Evolutionary conservation across 2,797 vertebrate species (phyloP).

Genomic region (Champsocephalus gunnari): DNA sequence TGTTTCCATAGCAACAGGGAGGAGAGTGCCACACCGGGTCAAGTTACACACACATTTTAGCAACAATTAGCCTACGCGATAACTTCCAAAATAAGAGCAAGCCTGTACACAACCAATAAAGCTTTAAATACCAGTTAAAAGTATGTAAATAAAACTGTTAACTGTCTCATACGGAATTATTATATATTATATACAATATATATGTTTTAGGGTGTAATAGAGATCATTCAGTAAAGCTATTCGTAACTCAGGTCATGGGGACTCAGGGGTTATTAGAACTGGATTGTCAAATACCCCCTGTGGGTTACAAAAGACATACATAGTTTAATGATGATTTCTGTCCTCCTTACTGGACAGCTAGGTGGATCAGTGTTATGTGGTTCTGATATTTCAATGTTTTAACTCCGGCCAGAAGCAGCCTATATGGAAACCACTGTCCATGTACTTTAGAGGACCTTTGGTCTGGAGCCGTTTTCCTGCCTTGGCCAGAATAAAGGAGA

Average conservation of each 20-base stretch:
- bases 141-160: neutral
- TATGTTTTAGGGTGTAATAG: neutral
- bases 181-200: neutral
- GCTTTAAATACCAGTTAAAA: neutral
- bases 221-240: neutral
- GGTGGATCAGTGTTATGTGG: neutral
- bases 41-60: neutral
- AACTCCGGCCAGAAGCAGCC: too few relatives aligned
- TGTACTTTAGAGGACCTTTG: too few relatives aligned
- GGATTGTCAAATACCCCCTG: neutral
- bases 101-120: neutral
- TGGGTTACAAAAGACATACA: neutral
- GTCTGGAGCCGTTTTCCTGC: too few relatives aligned
- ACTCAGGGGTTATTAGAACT: constrained; percentile 12
- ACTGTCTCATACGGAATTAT: neutral
- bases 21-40: constrained; percentile 30
- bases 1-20: constrained; percentile 85
- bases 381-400: too few relatives aligned
- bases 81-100: constrained; percentile 3
- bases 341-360: neutral
- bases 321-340: neutral
- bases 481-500: too few relatives aligned
- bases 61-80: neutral
- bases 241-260: constrained; percentile 12
- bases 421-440: too few relatives aligned